phyloP scores from a whole-genome alignment of 2,113 vertebrate species.

The Cryptoleucopteryx plumbea region DNA sequence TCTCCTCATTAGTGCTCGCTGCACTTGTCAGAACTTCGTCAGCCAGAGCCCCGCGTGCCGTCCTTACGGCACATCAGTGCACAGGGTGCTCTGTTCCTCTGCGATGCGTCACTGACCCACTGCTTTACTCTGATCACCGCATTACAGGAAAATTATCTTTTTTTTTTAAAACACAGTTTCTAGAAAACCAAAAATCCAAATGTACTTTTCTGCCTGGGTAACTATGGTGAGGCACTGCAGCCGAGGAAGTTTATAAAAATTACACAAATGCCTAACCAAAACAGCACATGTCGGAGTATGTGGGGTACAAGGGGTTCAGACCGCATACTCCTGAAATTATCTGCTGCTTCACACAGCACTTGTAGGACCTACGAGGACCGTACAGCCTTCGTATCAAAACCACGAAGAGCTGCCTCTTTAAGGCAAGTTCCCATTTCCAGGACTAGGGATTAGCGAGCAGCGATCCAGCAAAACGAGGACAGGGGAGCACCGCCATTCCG shows the following conservation, averaged over 20 bases:
- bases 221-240: neutral
- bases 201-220: neutral
- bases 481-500: neutral
- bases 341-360: neutral
- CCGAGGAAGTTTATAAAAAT: neutral
- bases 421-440: neutral
- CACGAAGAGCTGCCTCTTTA: neutral
- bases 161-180: neutral
- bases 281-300: neutral
- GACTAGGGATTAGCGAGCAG: neutral
- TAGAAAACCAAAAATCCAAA: neutral
- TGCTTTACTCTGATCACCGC: neutral
- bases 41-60: neutral
- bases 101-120: neutral
- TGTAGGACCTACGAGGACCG: accelerated
- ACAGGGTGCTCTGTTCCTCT: neutral
- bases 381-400: neutral
- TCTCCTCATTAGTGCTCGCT: neutral
- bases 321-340: neutral
- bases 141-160: neutral
- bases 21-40: neutral
- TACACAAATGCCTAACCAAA: neutral
- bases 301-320: neutral
- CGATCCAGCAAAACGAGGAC: neutral
- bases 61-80: accelerated